Percentiles rank a stretch among this genome's conserved stretches.
Evolutionary conservation across 2,113 vertebrate genomes (phyloP).

Genomic region (Amblyornis subalaris): DNA sequence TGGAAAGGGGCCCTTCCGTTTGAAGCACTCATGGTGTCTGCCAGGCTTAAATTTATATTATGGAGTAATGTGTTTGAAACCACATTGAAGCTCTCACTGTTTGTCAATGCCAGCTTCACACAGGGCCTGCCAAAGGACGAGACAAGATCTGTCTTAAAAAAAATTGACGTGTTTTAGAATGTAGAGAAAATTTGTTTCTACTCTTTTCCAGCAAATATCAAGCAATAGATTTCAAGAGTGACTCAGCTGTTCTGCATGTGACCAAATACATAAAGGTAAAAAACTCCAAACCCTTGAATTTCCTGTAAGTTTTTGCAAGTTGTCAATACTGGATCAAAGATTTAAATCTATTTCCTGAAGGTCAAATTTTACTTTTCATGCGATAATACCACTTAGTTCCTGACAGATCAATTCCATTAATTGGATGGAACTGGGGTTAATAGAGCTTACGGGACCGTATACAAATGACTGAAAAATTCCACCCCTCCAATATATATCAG

Average conservation of each 20-base stretch:
- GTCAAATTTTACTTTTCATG: conserved; percentile 11
- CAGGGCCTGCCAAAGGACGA: neutral
- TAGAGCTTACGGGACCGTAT: neutral
- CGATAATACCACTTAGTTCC: neutral
- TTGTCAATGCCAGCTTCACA: neutral
- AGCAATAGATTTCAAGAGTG: neutral
- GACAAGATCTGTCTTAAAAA: neutral
- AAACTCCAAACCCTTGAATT: neutral
- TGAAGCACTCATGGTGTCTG: neutral
- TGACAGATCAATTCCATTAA: conserved; percentile 40
- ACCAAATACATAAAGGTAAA: neutral
- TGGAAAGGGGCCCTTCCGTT: neutral
- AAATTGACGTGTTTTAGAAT: neutral
- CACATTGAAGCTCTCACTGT: neutral
- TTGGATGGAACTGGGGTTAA: neutral
- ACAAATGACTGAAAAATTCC: neutral
- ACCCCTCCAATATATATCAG: neutral
- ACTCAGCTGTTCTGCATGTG: neutral
- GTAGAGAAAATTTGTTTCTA: neutral
- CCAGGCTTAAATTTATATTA: neutral
- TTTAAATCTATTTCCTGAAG: neutral
- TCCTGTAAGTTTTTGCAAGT: neutral
- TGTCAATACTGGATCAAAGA: neutral
- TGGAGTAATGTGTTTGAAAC: neutral
- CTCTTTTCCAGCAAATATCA: neutral